These are phyloP conservation scores for Pteropus rufus DNA, from an alignment of 2,797 vertebrate species.

Conservation along the genomic window DNA sequence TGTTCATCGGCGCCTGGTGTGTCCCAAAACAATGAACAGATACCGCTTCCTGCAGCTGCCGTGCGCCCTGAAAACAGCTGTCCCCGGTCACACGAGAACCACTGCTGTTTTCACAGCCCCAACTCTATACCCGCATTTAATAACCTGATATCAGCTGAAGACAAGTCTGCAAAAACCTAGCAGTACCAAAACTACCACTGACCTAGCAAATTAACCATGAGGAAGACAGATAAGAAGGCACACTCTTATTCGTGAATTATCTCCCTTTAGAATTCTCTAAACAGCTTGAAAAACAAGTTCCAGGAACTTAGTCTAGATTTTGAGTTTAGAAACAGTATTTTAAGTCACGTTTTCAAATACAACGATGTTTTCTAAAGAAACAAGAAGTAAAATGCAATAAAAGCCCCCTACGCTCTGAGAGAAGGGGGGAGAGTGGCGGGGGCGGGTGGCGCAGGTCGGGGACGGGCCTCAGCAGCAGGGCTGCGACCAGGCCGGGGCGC, in stretches of 20 bases:
- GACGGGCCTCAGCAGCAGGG: no score
- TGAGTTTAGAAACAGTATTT: background rate
- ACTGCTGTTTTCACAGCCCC: background rate
- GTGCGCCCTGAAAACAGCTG: background rate
- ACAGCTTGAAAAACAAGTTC: background rate
- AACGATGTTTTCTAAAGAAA: background rate
- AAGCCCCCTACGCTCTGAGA: background rate
- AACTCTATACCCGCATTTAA: background rate
- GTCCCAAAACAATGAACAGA: background rate
- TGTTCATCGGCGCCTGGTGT: no score
- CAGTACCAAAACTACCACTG: conserved; percentile 1
- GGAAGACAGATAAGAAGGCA: background rate
- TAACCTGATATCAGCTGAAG: background rate
- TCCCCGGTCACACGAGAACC: background rate
- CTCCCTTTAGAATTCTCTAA: background rate
- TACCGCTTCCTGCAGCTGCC: background rate
- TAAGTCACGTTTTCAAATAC: background rate
- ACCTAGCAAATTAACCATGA: conserved; percentile 23
- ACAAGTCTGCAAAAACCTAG: background rate
- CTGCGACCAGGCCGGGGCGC: background rate
- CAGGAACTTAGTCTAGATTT: background rate
- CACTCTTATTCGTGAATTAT: background rate
- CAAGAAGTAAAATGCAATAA: background rate
- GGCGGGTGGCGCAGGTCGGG: no score
- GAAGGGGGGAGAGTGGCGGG: no score